phyloP scores from a whole-genome alignment of 2,113 vertebrate genomes.

The Tringa solitaria region DNA sequence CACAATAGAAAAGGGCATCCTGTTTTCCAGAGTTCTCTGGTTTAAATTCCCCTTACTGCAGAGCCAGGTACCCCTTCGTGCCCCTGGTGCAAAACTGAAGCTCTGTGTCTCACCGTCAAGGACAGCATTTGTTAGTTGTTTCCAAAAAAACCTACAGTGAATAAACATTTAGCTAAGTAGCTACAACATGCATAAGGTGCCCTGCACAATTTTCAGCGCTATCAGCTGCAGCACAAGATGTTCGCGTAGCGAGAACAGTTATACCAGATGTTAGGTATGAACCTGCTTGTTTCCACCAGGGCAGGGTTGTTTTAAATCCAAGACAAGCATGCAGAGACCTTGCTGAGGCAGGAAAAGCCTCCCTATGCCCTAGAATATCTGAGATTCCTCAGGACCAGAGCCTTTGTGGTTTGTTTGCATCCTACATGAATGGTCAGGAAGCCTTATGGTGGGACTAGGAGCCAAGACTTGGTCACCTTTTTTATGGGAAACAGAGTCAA shows the following conservation, averaged over 20 bases:
- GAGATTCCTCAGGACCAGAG: background rate
- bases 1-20: background rate
- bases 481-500: background rate
- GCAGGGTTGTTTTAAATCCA: background rate
- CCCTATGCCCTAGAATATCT: background rate
- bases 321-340: background rate
- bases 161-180: slow-evolving; percentile 40
- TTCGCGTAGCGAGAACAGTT: background rate
- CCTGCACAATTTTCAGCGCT: background rate
- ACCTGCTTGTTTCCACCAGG: background rate
- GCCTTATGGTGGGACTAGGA: background rate
- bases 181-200: slow-evolving; percentile 30
- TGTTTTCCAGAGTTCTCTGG: background rate
- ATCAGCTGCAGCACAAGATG: slow-evolving; percentile 48
- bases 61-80: background rate
- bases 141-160: background rate
- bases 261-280: slow-evolving; percentile 6
- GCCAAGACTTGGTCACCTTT: background rate
- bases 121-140: slow-evolving; percentile 8
- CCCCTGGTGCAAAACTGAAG: background rate
- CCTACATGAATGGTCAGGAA: background rate
- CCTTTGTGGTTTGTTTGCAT: background rate
- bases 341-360: background rate
- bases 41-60: background rate
- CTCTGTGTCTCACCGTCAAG: background rate